These are phyloP conservation scores for Trimorus sp. DNA, from an alignment of 2,888 invertebrate species.

Conservation along the genomic window DNA sequence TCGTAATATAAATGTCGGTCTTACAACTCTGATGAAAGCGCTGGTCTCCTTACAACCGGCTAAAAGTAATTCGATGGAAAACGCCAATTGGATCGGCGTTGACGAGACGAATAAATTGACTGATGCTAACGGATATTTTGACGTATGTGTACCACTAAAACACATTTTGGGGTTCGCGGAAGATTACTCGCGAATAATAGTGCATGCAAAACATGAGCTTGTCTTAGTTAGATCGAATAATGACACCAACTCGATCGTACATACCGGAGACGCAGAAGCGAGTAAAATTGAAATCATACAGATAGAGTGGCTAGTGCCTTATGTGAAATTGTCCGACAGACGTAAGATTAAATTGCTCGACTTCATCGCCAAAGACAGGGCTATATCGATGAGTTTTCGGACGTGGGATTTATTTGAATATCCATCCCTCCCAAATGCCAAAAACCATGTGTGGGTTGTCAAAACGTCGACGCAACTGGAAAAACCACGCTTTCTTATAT, in stretches of 20 bases:
- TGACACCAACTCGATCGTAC: constrained; percentile 9
- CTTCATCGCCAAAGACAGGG: constrained; percentile 29
- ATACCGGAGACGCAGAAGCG: constrained; percentile 1
- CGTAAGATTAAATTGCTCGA: constrained; percentile 20
- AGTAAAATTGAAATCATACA: constrained; percentile 20
- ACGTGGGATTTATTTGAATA: constrained; percentile 24
- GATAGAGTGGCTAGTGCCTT: constrained; percentile 33
- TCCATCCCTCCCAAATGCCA: not conserved
- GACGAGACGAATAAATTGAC: too few species aligned
- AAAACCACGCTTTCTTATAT: constrained; percentile 10
- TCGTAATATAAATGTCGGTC: too few species aligned
- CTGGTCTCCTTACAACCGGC: too few species aligned
- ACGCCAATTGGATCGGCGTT: constrained; percentile 53
- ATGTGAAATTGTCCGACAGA: constrained; percentile 10
- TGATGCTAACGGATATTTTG: too few species aligned
- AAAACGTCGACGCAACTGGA: constrained; percentile 19
- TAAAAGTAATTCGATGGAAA: constrained; percentile 35
- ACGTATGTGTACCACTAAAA: constrained; percentile 29
- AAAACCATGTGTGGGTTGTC: not conserved
- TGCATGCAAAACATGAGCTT: constrained; percentile 11
- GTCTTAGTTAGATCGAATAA: constrained; percentile 10
- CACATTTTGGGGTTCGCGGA: constrained; percentile 11
- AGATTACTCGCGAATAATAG: constrained; percentile 7
- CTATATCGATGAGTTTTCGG: constrained; percentile 30
- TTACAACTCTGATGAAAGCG: too few species aligned